Base-by-base conservation (phyloP, 2,113 vertebrate species). In the Sterrhoptilus dennistouni region DNA sequence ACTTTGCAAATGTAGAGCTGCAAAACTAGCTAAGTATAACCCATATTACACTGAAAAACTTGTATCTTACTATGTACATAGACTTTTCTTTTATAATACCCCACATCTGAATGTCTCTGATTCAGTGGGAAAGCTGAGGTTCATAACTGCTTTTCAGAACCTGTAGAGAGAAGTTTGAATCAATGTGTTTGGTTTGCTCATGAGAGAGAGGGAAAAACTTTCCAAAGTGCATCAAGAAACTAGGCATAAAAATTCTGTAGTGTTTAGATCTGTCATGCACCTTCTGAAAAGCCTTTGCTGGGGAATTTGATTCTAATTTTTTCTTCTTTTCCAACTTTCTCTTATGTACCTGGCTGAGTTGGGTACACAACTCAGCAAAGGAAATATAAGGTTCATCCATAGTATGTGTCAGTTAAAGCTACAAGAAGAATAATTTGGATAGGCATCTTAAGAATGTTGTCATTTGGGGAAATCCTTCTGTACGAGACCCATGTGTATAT, bases 401-500 rank as follows among this genome's bases (percentile, higher is more conserved):
- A 45, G 23, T 40, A n/a, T 52, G 11, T 57, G 21, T 65, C 68
- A 77, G 36, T 66, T 72, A 59, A 83, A 90, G 56, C 52, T 81
- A 54, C 35, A 71, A 60, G 31, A 87, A 50, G 8, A 78, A 52
- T 59, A 50, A 28, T 77, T 59, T 81, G 54, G 21, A 25, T 69
- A 42, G 3, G 16, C 84, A n/a, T 60, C 31, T 66, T 66, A 89
- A 52, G 70, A 61, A 72, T 57, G 53, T 63, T 74, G 25, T 29
- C 11, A 38, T 45, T 36, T 78, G 54, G 52, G 45, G 28, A 90
- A 63, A 63, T 85, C 42, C 63, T 77, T 42, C 74, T 85, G n/a
- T 64, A 6, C 1, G 2, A 27, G 27, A 8, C 22, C 12, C 1
- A 1, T 24, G 19, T 33, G 36, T 38, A 47, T 52, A 52, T 23